These are phyloP conservation scores for Eupithecia vulgata DNA, from an alignment of 2,888 invertebrate genomes.

Conservation along the genomic window DNA sequence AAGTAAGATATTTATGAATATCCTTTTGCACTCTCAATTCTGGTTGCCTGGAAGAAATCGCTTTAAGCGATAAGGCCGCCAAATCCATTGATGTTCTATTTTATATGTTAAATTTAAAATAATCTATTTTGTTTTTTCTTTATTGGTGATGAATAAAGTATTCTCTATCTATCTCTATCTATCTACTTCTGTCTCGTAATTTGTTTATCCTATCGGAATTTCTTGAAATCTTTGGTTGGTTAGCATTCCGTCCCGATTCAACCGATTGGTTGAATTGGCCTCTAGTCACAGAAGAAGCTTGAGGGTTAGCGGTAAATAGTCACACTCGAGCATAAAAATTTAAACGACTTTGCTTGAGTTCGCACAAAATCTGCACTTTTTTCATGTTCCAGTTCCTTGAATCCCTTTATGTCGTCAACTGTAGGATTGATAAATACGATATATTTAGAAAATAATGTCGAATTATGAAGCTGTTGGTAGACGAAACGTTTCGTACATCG, in stretches of 20 bases:
- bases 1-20: no score
- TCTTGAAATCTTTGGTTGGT: constrained; percentile 74
- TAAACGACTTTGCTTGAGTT: not conserved
- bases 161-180: no score
- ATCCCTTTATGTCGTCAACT: not conserved
- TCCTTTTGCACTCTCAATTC: not conserved
- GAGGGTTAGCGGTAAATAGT: not conserved
- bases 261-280: constrained; percentile 70
- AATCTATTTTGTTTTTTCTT: no score
- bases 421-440: not conserved
- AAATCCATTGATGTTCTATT: no score
- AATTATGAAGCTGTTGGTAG: not conserved
- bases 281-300: constrained; percentile 26
- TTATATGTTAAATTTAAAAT: no score
- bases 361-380: not conserved
- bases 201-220: constrained; percentile 68
- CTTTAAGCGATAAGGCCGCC: no score
- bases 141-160: no score
- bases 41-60: no score
- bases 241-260: constrained; percentile 78
- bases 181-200: constrained; percentile 44
- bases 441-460: not conserved
- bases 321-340: not conserved
- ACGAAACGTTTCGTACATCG: not conserved
- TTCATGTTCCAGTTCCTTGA: not conserved